These are phyloP conservation scores for Psittacula cyanocephala DNA, from an alignment of 2,113 vertebrate genomes.

Conservation along the genomic window DNA sequence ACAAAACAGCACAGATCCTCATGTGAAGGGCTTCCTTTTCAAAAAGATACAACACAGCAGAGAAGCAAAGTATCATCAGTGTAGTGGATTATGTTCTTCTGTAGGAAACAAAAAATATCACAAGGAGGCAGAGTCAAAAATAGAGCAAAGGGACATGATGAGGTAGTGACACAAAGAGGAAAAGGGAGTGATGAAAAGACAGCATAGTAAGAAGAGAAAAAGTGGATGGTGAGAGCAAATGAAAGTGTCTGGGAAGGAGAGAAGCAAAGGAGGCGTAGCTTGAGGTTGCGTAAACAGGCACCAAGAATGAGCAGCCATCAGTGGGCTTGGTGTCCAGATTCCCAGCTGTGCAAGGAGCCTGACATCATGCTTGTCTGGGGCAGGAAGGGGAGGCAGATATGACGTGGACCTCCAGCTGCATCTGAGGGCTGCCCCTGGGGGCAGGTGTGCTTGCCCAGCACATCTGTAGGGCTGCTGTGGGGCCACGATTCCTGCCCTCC, in stretches of 20 bases:
- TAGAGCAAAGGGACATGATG: not conserved
- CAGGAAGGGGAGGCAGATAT: not conserved
- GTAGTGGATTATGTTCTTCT: not conserved
- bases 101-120: not conserved
- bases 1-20: not conserved
- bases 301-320: rapidly evolving
- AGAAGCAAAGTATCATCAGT: not conserved
- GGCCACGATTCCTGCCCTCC: rapidly evolving
- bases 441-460: rapidly evolving
- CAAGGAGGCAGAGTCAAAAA: not conserved
- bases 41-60: not conserved
- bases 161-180: not conserved
- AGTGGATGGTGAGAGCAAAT: not conserved
- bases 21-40: not conserved
- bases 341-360: not conserved
- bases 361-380: rapidly evolving
- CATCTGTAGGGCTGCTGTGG: rapidly evolving
- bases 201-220: not conserved
- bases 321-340: rapidly evolving
- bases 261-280: too few species aligned
- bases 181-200: not conserved
- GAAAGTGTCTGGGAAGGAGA: not conserved
- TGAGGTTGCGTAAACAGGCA: not conserved
- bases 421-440: not conserved
- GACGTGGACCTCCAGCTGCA: not conserved